Conservation (phyloP, 2,888 invertebrate species). For the Polia nebulosa region DNA sequence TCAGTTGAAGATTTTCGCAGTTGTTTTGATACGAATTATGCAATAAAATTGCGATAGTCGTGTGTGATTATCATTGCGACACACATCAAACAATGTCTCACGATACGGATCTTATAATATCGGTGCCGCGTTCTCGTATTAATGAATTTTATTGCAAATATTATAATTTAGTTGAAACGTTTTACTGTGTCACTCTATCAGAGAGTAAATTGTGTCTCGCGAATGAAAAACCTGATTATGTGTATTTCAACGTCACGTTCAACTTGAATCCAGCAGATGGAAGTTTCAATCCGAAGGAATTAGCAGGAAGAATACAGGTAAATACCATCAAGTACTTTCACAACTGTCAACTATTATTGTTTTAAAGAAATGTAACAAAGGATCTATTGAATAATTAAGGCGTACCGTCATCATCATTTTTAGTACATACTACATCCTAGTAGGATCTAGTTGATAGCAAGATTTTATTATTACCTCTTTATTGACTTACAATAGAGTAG, state of each 20-base stretch:
- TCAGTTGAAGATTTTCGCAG: constrained; percentile 70
- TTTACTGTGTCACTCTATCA: constrained; percentile 88
- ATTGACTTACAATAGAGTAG: neutral
- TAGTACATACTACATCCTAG: constrained; percentile 51
- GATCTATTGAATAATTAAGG: constrained; percentile 61
- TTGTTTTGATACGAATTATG: constrained; percentile 85
- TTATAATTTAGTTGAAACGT: constrained; percentile 88
- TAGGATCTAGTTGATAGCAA: constrained; percentile 34
- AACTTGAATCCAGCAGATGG: constrained; percentile 86
- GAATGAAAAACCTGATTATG: constrained; percentile 83
- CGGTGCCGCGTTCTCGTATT: constrained; percentile 86
- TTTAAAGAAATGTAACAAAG: constrained; percentile 64
- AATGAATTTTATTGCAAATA: constrained; percentile 86
- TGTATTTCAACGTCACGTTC: constrained; percentile 85
- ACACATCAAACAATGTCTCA: constrained; percentile 83
- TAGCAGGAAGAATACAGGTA: constrained; percentile 87
- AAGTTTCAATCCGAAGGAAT: constrained; percentile 83
- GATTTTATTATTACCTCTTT: constrained; percentile 15
- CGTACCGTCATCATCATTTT: constrained; percentile 59
- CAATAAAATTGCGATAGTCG: constrained; percentile 79
- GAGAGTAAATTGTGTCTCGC: constrained; percentile 81
- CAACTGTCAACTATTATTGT: constrained; percentile 33
- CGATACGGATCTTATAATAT: constrained; percentile 83
- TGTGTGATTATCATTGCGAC: constrained; percentile 73
- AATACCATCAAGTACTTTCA: constrained; percentile 54